Evolutionary conservation across 2,797 vertebrate species (phyloP), one percentile per base, ranked within the genome.

Genomic region (Cichlasoma orientale): DNA sequence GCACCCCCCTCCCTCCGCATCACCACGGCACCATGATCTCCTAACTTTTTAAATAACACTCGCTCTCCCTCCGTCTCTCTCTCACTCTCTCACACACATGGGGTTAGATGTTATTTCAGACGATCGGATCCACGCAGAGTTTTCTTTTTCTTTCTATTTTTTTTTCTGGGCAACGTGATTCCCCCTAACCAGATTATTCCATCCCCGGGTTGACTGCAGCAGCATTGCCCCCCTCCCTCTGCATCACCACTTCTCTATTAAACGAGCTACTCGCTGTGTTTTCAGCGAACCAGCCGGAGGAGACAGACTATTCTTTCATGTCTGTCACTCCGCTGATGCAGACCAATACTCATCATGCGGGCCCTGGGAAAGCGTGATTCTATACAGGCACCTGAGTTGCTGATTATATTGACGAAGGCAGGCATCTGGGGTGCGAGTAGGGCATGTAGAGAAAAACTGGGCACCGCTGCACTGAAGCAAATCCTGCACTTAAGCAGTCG

Each of bases 21-120:
- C 92, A 88, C 56, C 90, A 89, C 78, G 80, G 90, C 89, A 90
- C 90, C 88, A 72, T 87, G 87, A 93, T 93, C 87, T 88, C 82
- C 86, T 85, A 96, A 95, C 95, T 95, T 95, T 94, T 95, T 91
- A 88, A 93, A 92, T 94, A 88, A 86, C 70, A 54, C 89, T 75
- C 75, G 7, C 54, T 33, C 68, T 7, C 5, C 7, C 47, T 52
- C 19, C 23, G 44, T 29, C 5, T 53, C 23, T 53, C 23, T 25
- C 25, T 16, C 50, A 1, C 50, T n/a, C 50, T 11, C 23, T 31
- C 77, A 52, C 54, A 54, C 75, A 8, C 54, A 4, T 8, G 6
- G 21, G n/a, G n/a, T 58, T 72, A 12, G 63, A 47, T 84, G 59
- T 36, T 70, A 56, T 87, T 82, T 50, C 63, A 74, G 41, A 72